phyloP scores from a whole-genome alignment of 2,113 vertebrate species.

The Ciconia maguari region DNA sequence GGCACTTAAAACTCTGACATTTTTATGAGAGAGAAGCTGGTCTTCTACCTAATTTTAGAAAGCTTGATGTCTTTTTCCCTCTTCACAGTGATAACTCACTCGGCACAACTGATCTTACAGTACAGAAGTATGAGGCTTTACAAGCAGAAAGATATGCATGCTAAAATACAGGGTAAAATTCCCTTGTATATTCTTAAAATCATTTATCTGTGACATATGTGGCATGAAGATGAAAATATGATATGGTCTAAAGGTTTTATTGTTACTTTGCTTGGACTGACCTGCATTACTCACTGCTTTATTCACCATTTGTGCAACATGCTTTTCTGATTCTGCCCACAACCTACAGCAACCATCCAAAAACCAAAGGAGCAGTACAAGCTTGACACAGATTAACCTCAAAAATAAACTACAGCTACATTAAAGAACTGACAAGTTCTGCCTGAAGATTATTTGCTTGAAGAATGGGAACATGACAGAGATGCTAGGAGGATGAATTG shows the following conservation, averaged over 20 bases:
- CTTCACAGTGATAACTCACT: not conserved
- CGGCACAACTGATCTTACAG: not conserved
- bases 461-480: not conserved
- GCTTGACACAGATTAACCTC: not conserved
- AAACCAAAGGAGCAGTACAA: not conserved
- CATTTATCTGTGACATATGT: not conserved
- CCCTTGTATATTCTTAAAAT: not conserved
- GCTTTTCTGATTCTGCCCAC: not conserved
- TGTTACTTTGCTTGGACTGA: not conserved
- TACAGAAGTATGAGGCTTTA: not conserved
- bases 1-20: not conserved
- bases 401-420: slow-evolving; percentile 20
- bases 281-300: not conserved
- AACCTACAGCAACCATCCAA: not conserved
- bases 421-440: not conserved
- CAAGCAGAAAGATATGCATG: not conserved
- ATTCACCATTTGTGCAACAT: not conserved
- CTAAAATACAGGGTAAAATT: not conserved
- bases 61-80: not conserved
- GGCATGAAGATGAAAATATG: slow-evolving; percentile 1
- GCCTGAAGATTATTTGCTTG: not conserved
- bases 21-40: not conserved
- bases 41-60: slow-evolving; percentile 10
- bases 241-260: not conserved
- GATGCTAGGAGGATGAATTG: not conserved